Evolutionary conservation across 2,113 vertebrate genomes (phyloP), one percentile per base, ranked within the genome.

Genomic region (Gasterosteus nipponicus): DNA sequence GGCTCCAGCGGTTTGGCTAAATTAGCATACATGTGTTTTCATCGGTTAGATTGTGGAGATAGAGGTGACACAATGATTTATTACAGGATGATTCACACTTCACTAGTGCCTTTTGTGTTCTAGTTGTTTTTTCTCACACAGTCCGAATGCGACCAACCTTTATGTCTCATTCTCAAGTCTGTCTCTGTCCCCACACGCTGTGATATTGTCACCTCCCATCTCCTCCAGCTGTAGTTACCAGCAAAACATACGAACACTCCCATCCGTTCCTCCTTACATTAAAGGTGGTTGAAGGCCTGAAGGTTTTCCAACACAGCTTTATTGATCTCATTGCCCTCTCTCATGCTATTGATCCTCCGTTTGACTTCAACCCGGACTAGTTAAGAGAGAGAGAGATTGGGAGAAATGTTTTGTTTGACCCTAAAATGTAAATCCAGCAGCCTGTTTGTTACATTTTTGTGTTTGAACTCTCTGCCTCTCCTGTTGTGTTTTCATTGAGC

Each of bases 311-410:
- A 38, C 51, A 5, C 57, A 62, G 57, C 63, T 49, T 77, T 84
- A 80, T 87, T 87, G 81, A 87, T 86, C 71, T 73, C 51, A 35
- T 46, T 56, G 46, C 49, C 31, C 53, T 16, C 12, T 35, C 62
- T 78, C 18, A 46, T 49, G 51, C 49, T 70, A 65, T 77, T 64
- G 68, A 87, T 68, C 69, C 19, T 3, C 11, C 7, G 9, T 41
- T 41, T 77, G 53, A 77, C 69, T 38, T 85, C 51, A 71, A 68
- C 22, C 31, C 73, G 38, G 18, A 44, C 44, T 53, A 29, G 78
- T 63, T 54, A 31, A 66, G 22, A 58, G 3, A 29, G 26, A 18
- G 8, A 42, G 26, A 61, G 8, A 42, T n/a, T 60, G 3, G 19
- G 14, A 42, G 49, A 10, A 1, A 33, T 33, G 33, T 33, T 33